Conservation (phyloP, 2,797 vertebrate genomes). For the Diceros bicornis region DNA sequence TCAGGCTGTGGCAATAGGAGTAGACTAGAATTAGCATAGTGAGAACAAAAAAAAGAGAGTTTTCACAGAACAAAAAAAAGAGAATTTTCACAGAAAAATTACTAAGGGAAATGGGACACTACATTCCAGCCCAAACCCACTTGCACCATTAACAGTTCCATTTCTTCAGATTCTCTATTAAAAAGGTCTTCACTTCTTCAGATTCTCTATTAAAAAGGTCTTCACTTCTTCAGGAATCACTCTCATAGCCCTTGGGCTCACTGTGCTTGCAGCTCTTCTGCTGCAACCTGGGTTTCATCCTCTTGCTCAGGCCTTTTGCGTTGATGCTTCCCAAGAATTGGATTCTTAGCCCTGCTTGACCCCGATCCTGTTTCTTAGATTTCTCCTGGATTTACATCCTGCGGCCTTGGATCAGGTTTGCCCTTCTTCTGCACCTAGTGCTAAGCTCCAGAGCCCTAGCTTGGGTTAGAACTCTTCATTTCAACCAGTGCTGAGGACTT, state of each 20-base stretch:
- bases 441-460: neutral
- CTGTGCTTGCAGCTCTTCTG: neutral
- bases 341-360: neutral
- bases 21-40: neutral
- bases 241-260: neutral
- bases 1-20: neutral
- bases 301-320: neutral
- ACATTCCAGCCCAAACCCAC: neutral
- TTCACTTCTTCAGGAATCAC: neutral
- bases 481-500: neutral
- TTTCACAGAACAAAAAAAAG: neutral
- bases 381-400: neutral
- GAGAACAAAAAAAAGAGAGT: neutral
- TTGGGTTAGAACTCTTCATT: neutral
- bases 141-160: neutral
- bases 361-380: neutral
- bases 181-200: neutral
- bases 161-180: neutral
- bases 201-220: neutral
- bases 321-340: neutral
- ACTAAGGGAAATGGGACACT: neutral
- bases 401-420: neutral
- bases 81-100: neutral
- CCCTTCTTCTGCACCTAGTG: neutral
- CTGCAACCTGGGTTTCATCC: neutral